These are phyloP conservation scores for Athene noctua DNA, from an alignment of 2,113 vertebrate genomes.

Conservation along the genomic window DNA sequence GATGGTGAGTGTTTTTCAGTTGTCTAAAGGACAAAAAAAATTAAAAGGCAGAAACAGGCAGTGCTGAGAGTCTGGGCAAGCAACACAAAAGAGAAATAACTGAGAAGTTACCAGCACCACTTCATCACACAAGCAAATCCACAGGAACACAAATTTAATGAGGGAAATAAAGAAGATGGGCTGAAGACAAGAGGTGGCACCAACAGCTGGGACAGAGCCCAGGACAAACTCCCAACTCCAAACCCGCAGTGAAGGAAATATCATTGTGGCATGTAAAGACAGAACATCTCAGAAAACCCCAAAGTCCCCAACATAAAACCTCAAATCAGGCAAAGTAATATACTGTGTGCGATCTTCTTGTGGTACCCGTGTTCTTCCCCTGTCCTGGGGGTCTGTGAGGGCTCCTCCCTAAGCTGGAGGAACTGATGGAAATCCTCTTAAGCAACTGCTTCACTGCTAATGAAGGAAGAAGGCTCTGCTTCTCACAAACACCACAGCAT, in stretches of 20 bases:
- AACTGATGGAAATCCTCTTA: not conserved
- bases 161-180: not conserved
- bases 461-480: not conserved
- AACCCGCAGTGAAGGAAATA: not conserved
- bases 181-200: not conserved
- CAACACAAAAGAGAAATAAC: not conserved
- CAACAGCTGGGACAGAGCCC: not conserved
- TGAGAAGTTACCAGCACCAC: not conserved
- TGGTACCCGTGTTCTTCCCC: not conserved
- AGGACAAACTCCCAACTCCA: not conserved
- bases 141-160: not conserved
- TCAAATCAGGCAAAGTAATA: not conserved
- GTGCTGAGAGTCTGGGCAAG: not conserved
- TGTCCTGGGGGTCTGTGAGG: not conserved
- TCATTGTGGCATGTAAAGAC: accelerated
- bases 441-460: not conserved
- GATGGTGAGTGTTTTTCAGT: not conserved
- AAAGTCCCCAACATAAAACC: not conserved
- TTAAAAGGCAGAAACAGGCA: not conserved
- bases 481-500: not conserved
- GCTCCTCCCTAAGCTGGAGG: not conserved
- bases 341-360: accelerated
- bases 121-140: not conserved
- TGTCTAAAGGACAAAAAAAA: not conserved
- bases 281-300: not conserved